phyloP scores from a whole-genome alignment of 2,888 invertebrate genomes.

The Ophion ventricosus region DNA sequence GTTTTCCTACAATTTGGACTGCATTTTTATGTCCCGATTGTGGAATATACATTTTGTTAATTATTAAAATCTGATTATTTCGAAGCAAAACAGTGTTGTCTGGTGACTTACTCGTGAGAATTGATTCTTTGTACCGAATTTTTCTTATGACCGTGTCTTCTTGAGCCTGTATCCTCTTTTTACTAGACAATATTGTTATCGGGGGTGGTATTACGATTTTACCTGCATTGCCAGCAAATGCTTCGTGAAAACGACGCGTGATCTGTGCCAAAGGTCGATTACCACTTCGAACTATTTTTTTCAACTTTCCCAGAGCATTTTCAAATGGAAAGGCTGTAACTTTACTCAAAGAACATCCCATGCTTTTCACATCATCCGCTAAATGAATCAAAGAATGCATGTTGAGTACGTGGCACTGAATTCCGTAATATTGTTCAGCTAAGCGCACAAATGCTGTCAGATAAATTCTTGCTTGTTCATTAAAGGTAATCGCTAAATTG shows the following conservation, averaged over 20 bases:
- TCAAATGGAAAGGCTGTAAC: slow-evolving; percentile 3
- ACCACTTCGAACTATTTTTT: slow-evolving; percentile 10
- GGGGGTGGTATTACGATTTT: slow-evolving; percentile 10
- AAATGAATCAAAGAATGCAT: not conserved
- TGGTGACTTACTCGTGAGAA: slow-evolving; percentile 2
- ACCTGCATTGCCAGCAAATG: not conserved
- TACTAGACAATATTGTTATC: slow-evolving; percentile 1
- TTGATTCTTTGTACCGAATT: not conserved
- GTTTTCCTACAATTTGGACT: not conserved
- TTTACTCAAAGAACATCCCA: not conserved
- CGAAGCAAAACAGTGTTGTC: slow-evolving; percentile 7
- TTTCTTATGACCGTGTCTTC: not conserved
- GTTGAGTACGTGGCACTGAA: not conserved
- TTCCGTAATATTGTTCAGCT: slow-evolving; percentile 3
- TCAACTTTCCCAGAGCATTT: not conserved
- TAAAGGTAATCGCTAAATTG: slow-evolving; percentile 19
- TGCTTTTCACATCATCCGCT: not conserved
- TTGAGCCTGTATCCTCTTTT: not conserved
- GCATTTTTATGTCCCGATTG: not conserved
- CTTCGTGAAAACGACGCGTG: slow-evolving; percentile 2
- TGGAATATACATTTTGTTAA: slow-evolving; percentile 2
- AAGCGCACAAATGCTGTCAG: slow-evolving; percentile 1
- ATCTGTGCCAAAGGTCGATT: not conserved
- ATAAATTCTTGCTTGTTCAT: slow-evolving; percentile 14
- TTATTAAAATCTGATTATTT: not conserved